Conservation (phyloP, 2,113 vertebrate genomes). For the Nibea coibor region DNA sequence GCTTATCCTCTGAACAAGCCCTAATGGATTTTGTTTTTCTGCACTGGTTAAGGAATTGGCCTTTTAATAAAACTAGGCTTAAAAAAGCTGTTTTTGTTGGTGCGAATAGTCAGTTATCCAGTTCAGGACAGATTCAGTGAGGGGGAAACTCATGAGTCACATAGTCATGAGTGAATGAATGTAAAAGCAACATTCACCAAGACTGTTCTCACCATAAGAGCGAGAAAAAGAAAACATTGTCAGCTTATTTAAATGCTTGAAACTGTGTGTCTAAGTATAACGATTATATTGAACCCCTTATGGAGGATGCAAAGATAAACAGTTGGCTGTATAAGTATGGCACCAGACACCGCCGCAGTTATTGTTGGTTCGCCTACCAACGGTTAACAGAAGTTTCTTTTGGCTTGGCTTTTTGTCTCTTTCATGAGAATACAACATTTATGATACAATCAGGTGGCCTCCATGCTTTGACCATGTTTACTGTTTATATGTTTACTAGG, state of each 20-base stretch:
- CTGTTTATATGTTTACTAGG: no score
- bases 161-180: not conserved
- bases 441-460: no score
- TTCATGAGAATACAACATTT: no score
- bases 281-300: not conserved
- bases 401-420: not conserved
- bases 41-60: not conserved
- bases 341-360: not conserved
- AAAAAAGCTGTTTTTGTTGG: not conserved
- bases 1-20: not conserved
- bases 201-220: not conserved
- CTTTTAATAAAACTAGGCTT: not conserved
- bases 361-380: not conserved
- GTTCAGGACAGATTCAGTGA: not conserved
- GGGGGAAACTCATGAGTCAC: no score
- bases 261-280: not conserved
- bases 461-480: no score
- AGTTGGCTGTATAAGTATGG: not conserved
- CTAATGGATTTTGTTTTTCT: not conserved
- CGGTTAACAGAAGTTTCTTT: not conserved
- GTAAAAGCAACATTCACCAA: not conserved
- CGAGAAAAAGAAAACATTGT: not conserved
- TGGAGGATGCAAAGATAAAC: not conserved
- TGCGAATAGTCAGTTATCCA: not conserved
- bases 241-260: not conserved